Evolutionary conservation across 1,140 invertebrate genomes (phyloP), one percentile per base, ranked within the genome.

Genomic region (Euwallacea fornicatus): DNA sequence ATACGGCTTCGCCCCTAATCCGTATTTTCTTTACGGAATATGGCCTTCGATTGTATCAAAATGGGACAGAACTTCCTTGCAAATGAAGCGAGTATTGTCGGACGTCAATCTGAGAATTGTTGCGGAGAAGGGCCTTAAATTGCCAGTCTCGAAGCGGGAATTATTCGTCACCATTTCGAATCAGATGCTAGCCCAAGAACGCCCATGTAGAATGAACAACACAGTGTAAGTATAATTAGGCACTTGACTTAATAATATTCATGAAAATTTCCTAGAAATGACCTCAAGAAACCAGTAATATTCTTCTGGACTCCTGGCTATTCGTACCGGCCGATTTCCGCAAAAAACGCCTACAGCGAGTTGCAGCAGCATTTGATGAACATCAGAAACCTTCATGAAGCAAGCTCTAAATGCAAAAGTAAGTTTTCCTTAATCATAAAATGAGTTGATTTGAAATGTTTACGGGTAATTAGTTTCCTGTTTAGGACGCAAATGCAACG

Each of bases 301-400:
- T 70, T 86, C 0, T 87, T 86, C 70, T 87, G 85, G 85, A 87
- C 85, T 0, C 83, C 85, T 1, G 82, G 85, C n/a, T 86, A 84
- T 66, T 86, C 83, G 84, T 86, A 86, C 73, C 76, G 83, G 58
- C 85, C 85, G 0, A 77, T 80, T 70, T 79, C 83, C 0, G 83
- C 82, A 0, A 79, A 76, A 8, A 74, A 78, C 41, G 79, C 80
- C n/a, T 86, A 86, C 74, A 76, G 76, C 54, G 81, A 86, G 67
- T 66, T 83, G 11, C 78, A 81, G 43, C 74, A 64, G n/a, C 83
- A 85, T 76, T 70, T 85, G 16, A 73, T 67, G 33, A 78, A 77
- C 69, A 76, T 80, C 47, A 50, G 66, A 53, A 50, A 70, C 43
- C 73, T 64, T 42, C 71, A 61, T 3, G 73, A 76, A 62, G 46